Evolutionary conservation across 2,888 invertebrate species (phyloP).

Genomic region (Leucophenga montana): DNA sequence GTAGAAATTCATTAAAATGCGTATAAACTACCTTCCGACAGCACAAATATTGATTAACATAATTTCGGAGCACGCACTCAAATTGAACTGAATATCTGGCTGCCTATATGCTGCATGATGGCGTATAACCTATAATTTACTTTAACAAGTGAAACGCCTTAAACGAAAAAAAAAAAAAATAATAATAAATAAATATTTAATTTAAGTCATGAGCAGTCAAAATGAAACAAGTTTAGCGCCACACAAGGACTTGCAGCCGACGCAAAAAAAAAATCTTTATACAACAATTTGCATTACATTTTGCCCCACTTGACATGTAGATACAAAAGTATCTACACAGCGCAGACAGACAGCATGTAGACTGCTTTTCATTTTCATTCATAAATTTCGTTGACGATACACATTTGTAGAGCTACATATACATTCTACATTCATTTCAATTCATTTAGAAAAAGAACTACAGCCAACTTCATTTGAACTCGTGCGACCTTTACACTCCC

Average conservation of each 20-base stretch:
- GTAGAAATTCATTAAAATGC: slow-evolving; percentile 10
- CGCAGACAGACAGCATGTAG: neutral
- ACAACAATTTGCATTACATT: slow-evolving; percentile 16
- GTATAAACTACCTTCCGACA: neutral
- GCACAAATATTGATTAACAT: neutral
- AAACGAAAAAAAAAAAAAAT: slow-evolving; percentile 1
- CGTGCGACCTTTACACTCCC: slow-evolving; percentile 4
- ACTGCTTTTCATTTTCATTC: too few relatives aligned
- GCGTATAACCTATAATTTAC: slow-evolving; percentile 60
- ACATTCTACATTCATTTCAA: neutral
- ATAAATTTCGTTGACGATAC: neutral
- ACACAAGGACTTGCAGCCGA: slow-evolving; percentile 1
- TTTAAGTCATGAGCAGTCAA: neutral
- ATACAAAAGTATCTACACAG: too few relatives aligned
- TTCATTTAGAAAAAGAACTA: neutral
- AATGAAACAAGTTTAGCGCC: slow-evolving; percentile 6
- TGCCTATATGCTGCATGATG: neutral
- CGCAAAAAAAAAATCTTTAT: neutral
- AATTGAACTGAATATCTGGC: neutral
- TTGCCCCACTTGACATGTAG: too few relatives aligned
- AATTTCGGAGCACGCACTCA: neutral
- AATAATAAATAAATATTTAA: neutral
- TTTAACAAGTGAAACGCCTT: slow-evolving; percentile 64
- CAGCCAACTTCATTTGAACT: slow-evolving; percentile 5
- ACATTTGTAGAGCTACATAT: too few relatives aligned